These are phyloP conservation scores for Onychomys leucogaster DNA, from an alignment of 2,797 vertebrate genomes.

Conservation along the genomic window DNA sequence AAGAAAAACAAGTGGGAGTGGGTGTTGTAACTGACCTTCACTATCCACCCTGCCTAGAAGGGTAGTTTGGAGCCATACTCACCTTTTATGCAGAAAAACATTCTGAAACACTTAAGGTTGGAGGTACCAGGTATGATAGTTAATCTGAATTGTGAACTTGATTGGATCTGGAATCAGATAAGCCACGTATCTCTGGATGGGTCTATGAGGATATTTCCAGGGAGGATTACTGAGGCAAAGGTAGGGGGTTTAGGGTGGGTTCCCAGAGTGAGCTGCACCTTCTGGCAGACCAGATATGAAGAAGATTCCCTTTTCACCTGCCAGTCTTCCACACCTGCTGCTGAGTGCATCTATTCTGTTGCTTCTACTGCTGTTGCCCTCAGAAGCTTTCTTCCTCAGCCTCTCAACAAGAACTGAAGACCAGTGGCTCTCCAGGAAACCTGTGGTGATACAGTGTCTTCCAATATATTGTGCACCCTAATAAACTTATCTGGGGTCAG, in stretches of 20 bases:
- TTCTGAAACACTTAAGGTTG: background rate
- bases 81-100: slow-evolving; percentile 6
- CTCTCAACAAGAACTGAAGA: background rate
- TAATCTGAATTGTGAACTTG: background rate
- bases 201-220: background rate
- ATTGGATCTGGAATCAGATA: background rate
- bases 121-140: background rate
- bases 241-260: background rate
- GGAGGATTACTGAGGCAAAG: background rate
- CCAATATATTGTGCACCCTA: no score
- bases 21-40: background rate
- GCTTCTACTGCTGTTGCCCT: background rate
- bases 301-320: background rate
- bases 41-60: background rate
- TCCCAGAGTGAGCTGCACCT: background rate
- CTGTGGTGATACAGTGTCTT: no score
- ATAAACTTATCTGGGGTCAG: no score
- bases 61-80: background rate
- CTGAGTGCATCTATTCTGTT: background rate
- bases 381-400: background rate
- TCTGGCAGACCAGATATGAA: background rate
- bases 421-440: background rate
- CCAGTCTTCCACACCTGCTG: background rate
- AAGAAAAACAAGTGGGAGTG: background rate
- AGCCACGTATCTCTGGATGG: background rate